Conservation (phyloP, 1,140 invertebrate genomes). For the Drosophila persimilis region DNA sequence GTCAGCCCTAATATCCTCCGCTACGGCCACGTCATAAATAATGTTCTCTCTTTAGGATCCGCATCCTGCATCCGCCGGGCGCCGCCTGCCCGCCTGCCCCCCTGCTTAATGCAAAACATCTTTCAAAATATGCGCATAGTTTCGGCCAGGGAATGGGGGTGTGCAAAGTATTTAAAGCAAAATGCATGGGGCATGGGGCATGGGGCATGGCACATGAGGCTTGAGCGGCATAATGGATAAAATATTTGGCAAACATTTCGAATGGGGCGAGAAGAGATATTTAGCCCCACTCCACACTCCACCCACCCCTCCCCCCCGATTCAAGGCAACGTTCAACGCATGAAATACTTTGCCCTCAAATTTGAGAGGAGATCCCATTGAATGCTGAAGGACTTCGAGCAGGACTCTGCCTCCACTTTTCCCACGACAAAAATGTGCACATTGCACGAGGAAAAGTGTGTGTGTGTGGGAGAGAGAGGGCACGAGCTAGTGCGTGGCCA, state of each 20-base stretch:
- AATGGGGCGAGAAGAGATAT: conserved; percentile 31
- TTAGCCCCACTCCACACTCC: not conserved
- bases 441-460: no score
- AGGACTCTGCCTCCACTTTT: no score
- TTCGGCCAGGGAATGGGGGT: not conserved
- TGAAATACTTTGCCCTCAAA: no score
- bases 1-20: conserved; percentile 34
- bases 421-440: no score
- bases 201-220: no score
- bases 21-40: conserved; percentile 42
- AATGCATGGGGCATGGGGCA: conserved; percentile 17
- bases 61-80: not conserved
- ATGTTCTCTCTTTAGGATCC: conserved; percentile 10
- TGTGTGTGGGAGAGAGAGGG: no score
- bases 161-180: conserved; percentile 21
- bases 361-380: not conserved
- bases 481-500: no score
- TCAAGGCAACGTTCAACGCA: no score
- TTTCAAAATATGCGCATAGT: conserved; percentile 49
- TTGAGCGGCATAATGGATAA: conserved; percentile 26
- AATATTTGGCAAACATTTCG: conserved; percentile 37
- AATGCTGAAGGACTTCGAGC: conserved; percentile 15
- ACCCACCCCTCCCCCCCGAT: not conserved
- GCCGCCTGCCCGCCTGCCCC: not conserved
- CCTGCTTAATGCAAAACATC: conserved; percentile 47